phyloP scores from a whole-genome alignment of 2,113 vertebrate species.

The Zosterops japonicus region DNA sequence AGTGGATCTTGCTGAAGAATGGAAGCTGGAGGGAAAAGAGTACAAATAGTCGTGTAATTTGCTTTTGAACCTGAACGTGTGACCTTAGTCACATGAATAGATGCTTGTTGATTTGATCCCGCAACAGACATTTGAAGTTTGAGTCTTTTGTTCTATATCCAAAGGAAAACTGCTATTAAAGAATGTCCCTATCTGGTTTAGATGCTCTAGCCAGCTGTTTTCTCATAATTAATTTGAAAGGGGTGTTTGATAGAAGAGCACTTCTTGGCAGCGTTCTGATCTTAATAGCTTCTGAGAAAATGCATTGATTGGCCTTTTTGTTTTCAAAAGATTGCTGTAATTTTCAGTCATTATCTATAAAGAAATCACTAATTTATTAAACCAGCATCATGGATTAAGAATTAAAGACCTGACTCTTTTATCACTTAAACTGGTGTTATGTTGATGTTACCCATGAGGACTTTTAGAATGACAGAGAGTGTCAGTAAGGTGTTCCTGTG shows the following conservation, averaged over 20 bases:
- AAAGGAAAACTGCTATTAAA: background rate
- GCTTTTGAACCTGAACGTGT: background rate
- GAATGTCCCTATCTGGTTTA: background rate
- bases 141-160: background rate
- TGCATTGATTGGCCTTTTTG: constrained; percentile 32
- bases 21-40: background rate
- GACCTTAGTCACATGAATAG: background rate
- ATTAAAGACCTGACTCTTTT: constrained; percentile 21
- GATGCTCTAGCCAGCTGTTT: background rate
- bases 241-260: background rate
- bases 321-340: constrained; percentile 38
- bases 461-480: background rate
- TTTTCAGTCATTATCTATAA: constrained; percentile 31
- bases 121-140: background rate
- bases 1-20: background rate
- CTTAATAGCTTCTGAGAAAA: constrained; percentile 57
- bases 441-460: background rate
- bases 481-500: background rate
- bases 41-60: background rate
- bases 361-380: constrained; percentile 51
- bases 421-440: background rate
- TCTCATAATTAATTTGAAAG: constrained; percentile 30
- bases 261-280: constrained; percentile 35
- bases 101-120: background rate
- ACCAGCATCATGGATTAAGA: constrained; percentile 11